Evolutionary conservation across 2,888 invertebrate genomes (phyloP).

Genomic region (Platycheirus rosarum): DNA sequence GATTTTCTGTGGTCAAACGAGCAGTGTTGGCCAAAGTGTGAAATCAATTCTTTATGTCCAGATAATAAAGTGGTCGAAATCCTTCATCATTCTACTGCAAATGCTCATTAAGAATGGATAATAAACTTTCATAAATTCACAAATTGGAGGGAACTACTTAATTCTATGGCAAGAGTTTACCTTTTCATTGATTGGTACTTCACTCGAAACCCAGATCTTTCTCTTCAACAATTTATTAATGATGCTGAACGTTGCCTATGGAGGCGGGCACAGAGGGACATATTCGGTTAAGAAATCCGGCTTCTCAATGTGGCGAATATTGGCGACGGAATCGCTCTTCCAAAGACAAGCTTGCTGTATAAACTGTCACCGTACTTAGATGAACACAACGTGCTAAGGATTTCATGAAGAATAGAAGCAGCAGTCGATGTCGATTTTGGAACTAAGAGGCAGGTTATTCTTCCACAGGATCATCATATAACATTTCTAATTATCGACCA

Average conservation of each 20-base stretch:
- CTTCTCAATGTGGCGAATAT: constrained; percentile 9
- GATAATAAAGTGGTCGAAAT: neutral
- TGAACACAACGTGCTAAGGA: constrained; percentile 8
- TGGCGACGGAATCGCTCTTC: constrained; percentile 18
- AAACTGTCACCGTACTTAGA: constrained; percentile 40
- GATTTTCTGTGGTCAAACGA: constrained; percentile 14
- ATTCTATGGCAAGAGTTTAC: constrained; percentile 27
- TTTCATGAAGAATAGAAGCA: constrained; percentile 31
- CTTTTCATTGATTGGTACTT: constrained; percentile 33
- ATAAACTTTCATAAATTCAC: constrained; percentile 16
- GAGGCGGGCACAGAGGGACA: constrained; percentile 28
- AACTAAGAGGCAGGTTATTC: constrained; percentile 23
- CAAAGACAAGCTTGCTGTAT: constrained; percentile 34
- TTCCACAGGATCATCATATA: constrained; percentile 19
- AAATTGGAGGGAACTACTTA: constrained; percentile 23
- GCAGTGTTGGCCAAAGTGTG: constrained; percentile 5
- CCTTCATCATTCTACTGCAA: constrained; percentile 1
- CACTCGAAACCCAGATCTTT: constrained; percentile 29
- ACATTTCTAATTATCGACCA: constrained; percentile 5
- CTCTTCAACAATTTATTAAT: constrained; percentile 21
- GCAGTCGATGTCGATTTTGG: constrained; percentile 2
- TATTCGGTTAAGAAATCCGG: constrained; percentile 15
- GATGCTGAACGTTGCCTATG: constrained; percentile 26
- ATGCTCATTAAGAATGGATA: constrained; percentile 4
- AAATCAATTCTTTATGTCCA: neutral